Base-by-base conservation (phyloP, 1,140 invertebrate species). In the Cotesia vestalis region DNA sequence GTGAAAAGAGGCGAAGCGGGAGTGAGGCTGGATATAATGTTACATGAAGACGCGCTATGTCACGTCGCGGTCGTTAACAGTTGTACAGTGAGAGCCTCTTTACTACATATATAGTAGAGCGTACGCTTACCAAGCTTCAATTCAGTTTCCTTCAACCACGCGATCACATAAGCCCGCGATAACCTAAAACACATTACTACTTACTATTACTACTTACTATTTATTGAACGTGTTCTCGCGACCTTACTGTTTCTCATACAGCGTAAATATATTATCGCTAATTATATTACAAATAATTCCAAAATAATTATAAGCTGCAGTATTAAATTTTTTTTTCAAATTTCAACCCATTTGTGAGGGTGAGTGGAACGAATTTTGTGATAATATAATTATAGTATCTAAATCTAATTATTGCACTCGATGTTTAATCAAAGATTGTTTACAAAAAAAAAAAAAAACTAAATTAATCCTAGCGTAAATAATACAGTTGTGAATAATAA, bases 41-140 rank as follows among this genome's bases (percentile, higher is more conserved):
- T 27, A 27, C 27, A 27, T 27, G 27, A 27, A 27, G 27, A 71
- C 72, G 69, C 57, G 69, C 40, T 9, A 46, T 46, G 40, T 46
- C 40, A 46, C 11, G 40, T 11, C 40, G 40, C 40, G 40, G 51
- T 72, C 66, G 52, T 69, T 67, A 70, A 67, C 71, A 64, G 68
- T 74, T 73, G 78, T 75, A 79, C 75, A 76, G 78, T 64, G 62
- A 64, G 76, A 75, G 69, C 74, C 75, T 79, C 78, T 81, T 46
- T 46, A 46, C 40, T 46, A 46, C 40, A 81, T 78, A 82, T 83
- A 83, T 82, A 83, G 78, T 78, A 75, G 81, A 73, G 75, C 75
- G 76, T 74, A 63, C 73, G 70, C 67, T 67, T 73, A 67, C 74
- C 69, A 72, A 78, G 71, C 11, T 46, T 62, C 76, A 77, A 76